Base-by-base conservation (phyloP, 2,888 invertebrate species). In the Drosophila austrosaltans region DNA sequence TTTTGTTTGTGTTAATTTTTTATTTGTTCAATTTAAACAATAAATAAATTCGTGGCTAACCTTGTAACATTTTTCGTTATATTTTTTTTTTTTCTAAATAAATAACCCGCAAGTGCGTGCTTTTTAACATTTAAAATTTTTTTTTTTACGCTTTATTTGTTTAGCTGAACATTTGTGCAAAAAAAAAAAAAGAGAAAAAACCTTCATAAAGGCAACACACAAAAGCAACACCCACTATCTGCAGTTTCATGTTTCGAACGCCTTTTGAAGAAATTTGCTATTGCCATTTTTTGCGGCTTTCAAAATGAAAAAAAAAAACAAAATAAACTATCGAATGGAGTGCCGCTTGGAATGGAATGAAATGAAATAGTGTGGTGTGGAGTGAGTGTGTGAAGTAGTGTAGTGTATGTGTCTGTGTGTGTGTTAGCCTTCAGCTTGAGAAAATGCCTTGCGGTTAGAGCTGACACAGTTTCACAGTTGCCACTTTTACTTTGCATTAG, bases 391-490 rank as follows among this genome's bases (percentile, higher is more conserved):
- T 36, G 36, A 36, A 36, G 10, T 36, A 32, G 28, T 28, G 3
- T 28, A 16, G 28, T 28, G 28, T 28, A 5, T 28, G 28, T 28
- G 28, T 28, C 2, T 28, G 28, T 28, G 28, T 28, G 28, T 36
- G 10, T 28, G 53, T 40, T 70, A 77, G 79, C 87, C 83, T 87
- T 87, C 82, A 53, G 32, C 22, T 67, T 28, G 62, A 20, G 42
- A 66, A 72, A 67, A 66, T 75, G 81, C 74, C 85, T 78, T 82
- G 85, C 80, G 82, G 82, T 71, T 78, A 60, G 61, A 72, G 68
- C 67, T 81, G 87, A 77, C 82, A 84, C 72, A 79, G 77, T 83
- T 83, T 77, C 64, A 16, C 22, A 48, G 22, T 48, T 62, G 61
- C 20, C 42, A 74, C 75, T 72, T 66, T 69, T 69, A 74, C 73